Conservation (phyloP, 2,113 vertebrate species). For the Labrus mixtus region DNA sequence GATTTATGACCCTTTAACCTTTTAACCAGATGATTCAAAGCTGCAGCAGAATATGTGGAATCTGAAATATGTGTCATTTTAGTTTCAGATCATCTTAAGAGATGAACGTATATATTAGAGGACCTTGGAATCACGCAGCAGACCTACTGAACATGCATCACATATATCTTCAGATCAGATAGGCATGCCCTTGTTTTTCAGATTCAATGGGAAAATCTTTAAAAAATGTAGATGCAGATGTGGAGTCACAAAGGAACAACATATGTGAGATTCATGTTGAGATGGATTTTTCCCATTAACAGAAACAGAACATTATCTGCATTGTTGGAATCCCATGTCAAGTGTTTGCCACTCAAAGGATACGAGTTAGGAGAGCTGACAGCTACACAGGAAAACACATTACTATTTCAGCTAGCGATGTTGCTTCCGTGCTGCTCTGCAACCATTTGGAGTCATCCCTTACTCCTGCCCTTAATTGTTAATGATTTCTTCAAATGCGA, state of each 20-base stretch:
- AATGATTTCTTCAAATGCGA: conserved; percentile 81
- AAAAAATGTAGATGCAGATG: background rate
- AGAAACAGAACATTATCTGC: conserved; percentile 21
- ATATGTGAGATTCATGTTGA: conserved; percentile 9
- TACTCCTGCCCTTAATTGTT: conserved; percentile 74
- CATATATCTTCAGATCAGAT: background rate
- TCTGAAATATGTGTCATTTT: background rate
- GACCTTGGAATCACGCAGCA: conserved; percentile 1
- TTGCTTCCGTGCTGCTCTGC: conserved; percentile 63
- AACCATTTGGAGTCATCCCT: conserved; percentile 50
- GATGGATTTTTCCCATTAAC: conserved; percentile 38
- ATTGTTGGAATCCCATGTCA: conserved; percentile 51
- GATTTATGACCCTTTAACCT: conserved; percentile 67
- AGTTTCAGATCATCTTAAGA: background rate
- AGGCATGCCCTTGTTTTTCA: conserved; percentile 11
- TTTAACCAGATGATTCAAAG: conserved; percentile 50
- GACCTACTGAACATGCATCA: background rate
- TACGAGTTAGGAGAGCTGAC: conserved; percentile 59
- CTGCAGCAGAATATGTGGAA: conserved; percentile 30
- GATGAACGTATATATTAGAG: background rate
- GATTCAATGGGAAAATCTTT: background rate
- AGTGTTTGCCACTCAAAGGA: conserved; percentile 50
- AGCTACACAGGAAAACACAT: conserved; percentile 68
- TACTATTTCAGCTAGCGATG: conserved; percentile 67
- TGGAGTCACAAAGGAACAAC: conserved; percentile 25